Evolutionary conservation across 2,113 vertebrate genomes (phyloP).

Genomic region (Cnemophilus loriae): DNA sequence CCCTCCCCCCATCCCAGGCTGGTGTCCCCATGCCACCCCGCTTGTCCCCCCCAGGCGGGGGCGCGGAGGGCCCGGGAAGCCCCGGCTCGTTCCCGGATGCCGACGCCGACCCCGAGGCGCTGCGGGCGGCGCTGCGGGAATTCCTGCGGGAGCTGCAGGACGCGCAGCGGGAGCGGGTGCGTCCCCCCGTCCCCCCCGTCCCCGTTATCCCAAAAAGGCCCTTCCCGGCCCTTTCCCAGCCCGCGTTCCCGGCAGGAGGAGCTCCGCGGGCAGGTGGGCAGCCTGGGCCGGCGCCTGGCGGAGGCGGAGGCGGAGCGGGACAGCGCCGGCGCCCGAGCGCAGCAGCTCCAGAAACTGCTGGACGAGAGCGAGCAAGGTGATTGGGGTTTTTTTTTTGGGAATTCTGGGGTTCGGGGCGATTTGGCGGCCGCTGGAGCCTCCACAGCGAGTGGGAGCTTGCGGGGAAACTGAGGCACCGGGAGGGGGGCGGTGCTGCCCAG

Average conservation of each 20-base stretch:
- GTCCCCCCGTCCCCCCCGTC: fast-evolving
- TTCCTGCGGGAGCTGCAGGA: slow-evolving; percentile 87
- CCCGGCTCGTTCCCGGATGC: not conserved
- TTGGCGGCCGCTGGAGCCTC: not conserved
- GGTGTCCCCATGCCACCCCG: slow-evolving; percentile 14
- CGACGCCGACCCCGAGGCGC: slow-evolving; percentile 79
- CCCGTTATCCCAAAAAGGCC: fast-evolving
- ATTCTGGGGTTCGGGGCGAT: not conserved
- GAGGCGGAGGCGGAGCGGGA: slow-evolving; percentile 81
- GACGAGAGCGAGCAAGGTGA: slow-evolving; percentile 83
- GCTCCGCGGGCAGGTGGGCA: slow-evolving; percentile 70
- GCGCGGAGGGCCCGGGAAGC: not conserved
- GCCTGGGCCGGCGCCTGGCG: slow-evolving; percentile 65
- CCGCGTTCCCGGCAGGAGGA: slow-evolving; percentile 74
- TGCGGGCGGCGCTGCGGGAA: slow-evolving; percentile 80
- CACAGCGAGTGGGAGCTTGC: fast-evolving
- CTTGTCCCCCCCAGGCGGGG: not conserved
- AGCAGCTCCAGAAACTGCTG: slow-evolving; percentile 80
- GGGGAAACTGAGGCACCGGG: not conserved
- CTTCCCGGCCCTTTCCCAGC: too few species aligned
- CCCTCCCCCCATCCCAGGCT: not conserved
- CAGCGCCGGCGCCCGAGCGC: slow-evolving; percentile 45
- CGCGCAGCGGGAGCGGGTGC: slow-evolving; percentile 83
- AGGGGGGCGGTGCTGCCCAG: not conserved
- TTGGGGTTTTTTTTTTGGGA: not conserved